These are phyloP conservation scores for Corvus hawaiiensis DNA, from an alignment of 2,113 vertebrate species.

Conservation along the genomic window DNA sequence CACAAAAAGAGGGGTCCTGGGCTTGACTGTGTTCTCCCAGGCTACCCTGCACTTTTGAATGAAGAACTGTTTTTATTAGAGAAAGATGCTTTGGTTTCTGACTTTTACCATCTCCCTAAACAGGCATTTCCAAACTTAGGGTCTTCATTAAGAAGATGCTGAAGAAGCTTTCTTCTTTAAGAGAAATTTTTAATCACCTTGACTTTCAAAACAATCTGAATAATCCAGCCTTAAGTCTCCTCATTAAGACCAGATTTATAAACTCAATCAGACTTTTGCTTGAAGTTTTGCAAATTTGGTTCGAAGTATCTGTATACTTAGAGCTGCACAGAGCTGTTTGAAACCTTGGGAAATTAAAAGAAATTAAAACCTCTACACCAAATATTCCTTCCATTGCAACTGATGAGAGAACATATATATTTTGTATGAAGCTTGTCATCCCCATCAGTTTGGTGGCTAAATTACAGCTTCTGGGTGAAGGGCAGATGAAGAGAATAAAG, in stretches of 20 bases:
- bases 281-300: conserved; percentile 1
- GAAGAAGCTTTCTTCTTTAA: not conserved
- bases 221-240: not conserved
- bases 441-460: not conserved
- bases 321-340: not conserved
- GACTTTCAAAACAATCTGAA: not conserved
- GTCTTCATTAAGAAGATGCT: not conserved
- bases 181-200: not conserved
- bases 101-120: not conserved
- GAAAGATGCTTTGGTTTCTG: not conserved
- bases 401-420: not conserved
- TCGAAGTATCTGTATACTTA: not conserved
- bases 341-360: not conserved
- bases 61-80: not conserved
- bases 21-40: not conserved
- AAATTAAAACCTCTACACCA: not conserved
- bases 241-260: not conserved
- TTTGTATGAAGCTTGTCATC: not conserved
- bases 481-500: not conserved
- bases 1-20: not conserved
- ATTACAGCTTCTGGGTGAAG: not conserved
- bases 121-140: not conserved
- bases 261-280: not conserved
- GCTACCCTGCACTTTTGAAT: not conserved
- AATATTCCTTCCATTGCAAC: not conserved